These are phyloP conservation scores for Cyaniris semiargus DNA, from an alignment of 2,888 invertebrate species.

Conservation along the genomic window DNA sequence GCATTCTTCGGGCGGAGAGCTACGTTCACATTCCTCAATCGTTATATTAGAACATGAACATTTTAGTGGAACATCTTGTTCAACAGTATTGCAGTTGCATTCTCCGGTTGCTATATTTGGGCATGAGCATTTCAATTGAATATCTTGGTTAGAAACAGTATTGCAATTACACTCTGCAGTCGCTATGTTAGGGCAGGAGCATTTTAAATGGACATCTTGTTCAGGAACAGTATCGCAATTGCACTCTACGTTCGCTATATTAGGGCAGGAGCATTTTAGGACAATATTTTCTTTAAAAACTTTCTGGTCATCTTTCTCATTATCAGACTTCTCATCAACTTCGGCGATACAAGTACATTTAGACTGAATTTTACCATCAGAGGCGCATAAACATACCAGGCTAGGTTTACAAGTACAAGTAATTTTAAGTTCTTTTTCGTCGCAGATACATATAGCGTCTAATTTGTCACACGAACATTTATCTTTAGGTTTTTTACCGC, in stretches of 20 bases:
- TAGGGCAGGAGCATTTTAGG: slow-evolving; percentile 55
- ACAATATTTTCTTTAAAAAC: slow-evolving; percentile 53
- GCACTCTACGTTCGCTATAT: slow-evolving; percentile 48
- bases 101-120: slow-evolving; percentile 43
- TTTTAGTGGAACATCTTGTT: slow-evolving; percentile 49
- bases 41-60: slow-evolving; percentile 54
- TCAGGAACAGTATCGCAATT: slow-evolving; percentile 58
- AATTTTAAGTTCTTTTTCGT: slow-evolving; percentile 50
- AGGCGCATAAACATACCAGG: slow-evolving; percentile 59
- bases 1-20: slow-evolving; percentile 51
- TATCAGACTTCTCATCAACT: slow-evolving; percentile 54
- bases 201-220: slow-evolving; percentile 51
- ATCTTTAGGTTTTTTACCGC: slow-evolving; percentile 56
- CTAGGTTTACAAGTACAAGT: slow-evolving; percentile 57
- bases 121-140: slow-evolving; percentile 54
- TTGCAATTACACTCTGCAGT: slow-evolving; percentile 56
- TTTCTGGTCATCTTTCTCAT: not conserved
- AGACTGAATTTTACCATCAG: slow-evolving; percentile 53
- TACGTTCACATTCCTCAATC: slow-evolving; percentile 55
- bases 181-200: slow-evolving; percentile 51
- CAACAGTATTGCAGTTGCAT: slow-evolving; percentile 63
- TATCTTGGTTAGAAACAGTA: slow-evolving; percentile 54
- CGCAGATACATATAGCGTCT: slow-evolving; percentile 61
- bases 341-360: slow-evolving; percentile 57
- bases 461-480: slow-evolving; percentile 59